A percentile compares a stretch with the other conserved stretches of the same genome.
These are phyloP conservation scores for Tragelaphus buxtoni DNA, from an alignment of 2,113 vertebrate genomes.

Conservation along the genomic window DNA sequence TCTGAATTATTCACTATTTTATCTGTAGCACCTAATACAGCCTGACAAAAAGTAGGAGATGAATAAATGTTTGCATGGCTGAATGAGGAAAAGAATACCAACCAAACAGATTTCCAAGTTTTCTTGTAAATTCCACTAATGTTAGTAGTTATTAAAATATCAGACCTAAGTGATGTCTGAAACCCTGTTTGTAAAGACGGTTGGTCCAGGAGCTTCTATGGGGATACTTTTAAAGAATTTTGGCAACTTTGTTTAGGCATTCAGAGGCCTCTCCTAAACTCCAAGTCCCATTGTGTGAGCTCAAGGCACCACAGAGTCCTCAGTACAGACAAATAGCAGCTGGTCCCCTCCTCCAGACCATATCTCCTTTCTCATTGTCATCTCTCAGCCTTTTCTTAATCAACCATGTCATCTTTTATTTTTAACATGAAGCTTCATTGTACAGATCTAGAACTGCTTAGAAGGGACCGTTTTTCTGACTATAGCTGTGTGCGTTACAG, in stretches of 20 bases:
- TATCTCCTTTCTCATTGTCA: constrained; percentile 32
- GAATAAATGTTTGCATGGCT: constrained; percentile 1
- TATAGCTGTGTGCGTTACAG: not conserved
- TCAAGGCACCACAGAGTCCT: not conserved
- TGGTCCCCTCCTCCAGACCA: not conserved
- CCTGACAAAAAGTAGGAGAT: not conserved
- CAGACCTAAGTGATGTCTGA: not conserved
- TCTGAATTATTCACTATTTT: not conserved
- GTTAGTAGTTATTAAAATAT: constrained; percentile 32
- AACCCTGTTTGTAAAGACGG: constrained; percentile 16
- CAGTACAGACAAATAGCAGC: not conserved
- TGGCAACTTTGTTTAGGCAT: not conserved
- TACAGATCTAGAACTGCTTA: not conserved
- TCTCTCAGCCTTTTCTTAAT: constrained; percentile 28
- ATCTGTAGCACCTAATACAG: not conserved
- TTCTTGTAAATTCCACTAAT: constrained; percentile 14
- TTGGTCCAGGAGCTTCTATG: not conserved
- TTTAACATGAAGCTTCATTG: constrained; percentile 35
- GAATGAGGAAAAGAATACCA: constrained; percentile 12
- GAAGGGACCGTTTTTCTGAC: constrained; percentile 16
- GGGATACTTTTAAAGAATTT: constrained; percentile 12
- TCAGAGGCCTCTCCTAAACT: not conserved
- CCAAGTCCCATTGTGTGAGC: not conserved
- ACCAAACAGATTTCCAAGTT: not conserved
- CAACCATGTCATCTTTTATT: constrained; percentile 29